These are phyloP conservation scores for Nettapus auritus DNA, from an alignment of 2,113 vertebrate genomes.

Conservation along the genomic window DNA sequence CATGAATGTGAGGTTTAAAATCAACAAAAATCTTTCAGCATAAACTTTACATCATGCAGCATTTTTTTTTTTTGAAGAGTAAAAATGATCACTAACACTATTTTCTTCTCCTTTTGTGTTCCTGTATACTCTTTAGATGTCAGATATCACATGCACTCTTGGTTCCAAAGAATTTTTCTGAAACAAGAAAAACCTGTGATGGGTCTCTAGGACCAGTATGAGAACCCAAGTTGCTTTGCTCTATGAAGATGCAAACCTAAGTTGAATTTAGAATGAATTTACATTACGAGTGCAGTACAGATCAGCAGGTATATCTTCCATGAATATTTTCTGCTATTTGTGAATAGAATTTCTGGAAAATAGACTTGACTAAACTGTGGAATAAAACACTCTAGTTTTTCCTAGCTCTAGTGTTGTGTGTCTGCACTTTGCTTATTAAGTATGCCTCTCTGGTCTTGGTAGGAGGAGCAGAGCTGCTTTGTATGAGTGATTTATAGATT, in stretches of 20 bases:
- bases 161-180: neutral
- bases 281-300: neutral
- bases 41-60: neutral
- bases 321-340: neutral
- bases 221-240: neutral
- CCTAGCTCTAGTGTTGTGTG: neutral
- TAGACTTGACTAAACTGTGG: neutral
- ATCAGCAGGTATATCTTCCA: neutral
- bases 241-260: neutral
- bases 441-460: neutral
- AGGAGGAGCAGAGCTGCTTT: accelerated
- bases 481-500: neutral
- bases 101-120: neutral
- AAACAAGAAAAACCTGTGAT: neutral
- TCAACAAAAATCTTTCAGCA: neutral
- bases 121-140: neutral
- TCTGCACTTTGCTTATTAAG: neutral
- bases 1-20: neutral
- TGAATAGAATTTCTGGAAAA: neutral
- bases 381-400: neutral
- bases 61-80: neutral
- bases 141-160: neutral
- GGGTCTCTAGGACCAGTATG: neutral
- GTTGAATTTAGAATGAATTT: neutral
- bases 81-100: neutral